Base-by-base conservation (phyloP, 2,888 invertebrate species). In the Taenaris catops region DNA sequence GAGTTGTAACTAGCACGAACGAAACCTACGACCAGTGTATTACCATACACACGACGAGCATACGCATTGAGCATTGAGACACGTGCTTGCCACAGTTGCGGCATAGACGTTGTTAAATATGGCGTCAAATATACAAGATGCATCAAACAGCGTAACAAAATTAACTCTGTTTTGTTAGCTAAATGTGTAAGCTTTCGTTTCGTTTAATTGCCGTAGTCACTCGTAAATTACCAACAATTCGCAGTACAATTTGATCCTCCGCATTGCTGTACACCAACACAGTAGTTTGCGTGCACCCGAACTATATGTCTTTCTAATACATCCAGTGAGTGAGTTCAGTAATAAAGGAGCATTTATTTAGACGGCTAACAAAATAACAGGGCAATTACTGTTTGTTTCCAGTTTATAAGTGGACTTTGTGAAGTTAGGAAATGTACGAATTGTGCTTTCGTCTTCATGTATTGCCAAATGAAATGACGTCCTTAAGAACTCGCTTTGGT, bases 231-330 rank as follows among this genome's bases (percentile, higher is more conserved):
- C 11, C 35, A 10, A 26, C 39, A 29, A 32, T 29, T 37, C 36
- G 29, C 21, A 36, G 36, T 17, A 43, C 33, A 36, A 20, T 44
- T 36, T 40, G 27, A 44, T 37, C 40, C 34, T 34, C 37, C 21
- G 37, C 40, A 34, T 29, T 31, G 34, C 10, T 25, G 35, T 33
- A 26, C 34, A 38, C 40, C 40, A 44, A 40, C 43, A 27, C 23
- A 24, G 37, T 40, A 40, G 31, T 44, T 44, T 34, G 40, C 34
- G 37, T 44, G 43, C 32, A 24, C 17, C 21, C 18, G 24, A 12
- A 34, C 43, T 21, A 34, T 43, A 29, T 29, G 39, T 43, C 42
- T 39, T 33, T 36, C 37, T 44, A 37, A 37, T 34, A 34, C 34
- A 23, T 20, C 34, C 21, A 21, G 19, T 37, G 40, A 40, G 34